A percentile compares a stretch with the other conserved stretches of the same genome.
These are phyloP conservation scores for Danionella dracula DNA, from an alignment of 2,797 vertebrate species.

Conservation along the genomic window DNA sequence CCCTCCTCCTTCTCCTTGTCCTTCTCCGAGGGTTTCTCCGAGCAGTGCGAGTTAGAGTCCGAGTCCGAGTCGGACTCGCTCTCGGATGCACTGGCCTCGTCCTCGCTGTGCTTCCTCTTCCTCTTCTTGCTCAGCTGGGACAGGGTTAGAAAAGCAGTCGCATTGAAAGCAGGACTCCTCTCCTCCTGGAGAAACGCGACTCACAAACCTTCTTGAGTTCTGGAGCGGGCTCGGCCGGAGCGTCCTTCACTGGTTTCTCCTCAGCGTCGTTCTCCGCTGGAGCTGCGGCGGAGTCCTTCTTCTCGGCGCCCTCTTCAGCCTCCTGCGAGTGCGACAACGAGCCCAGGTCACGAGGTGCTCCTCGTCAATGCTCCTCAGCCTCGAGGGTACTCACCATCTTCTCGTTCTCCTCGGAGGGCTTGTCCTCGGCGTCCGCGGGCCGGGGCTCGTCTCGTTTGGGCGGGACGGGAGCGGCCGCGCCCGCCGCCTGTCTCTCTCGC, in stretches of 20 bases:
- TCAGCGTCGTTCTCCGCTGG: slow-evolving; percentile 58
- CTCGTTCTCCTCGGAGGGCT: slow-evolving; percentile 68
- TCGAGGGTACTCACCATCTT: slow-evolving; percentile 67
- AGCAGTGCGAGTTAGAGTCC: slow-evolving; percentile 73
- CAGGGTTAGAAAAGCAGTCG: neutral
- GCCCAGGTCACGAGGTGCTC: too few relatives aligned
- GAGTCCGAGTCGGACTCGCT: slow-evolving; percentile 82
- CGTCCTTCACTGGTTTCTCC: slow-evolving; percentile 65
- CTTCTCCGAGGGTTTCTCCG: slow-evolving; percentile 69
- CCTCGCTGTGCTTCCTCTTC: slow-evolving; percentile 82
- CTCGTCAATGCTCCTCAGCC: too few relatives aligned
- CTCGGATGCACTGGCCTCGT: slow-evolving; percentile 78
- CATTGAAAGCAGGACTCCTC: neutral
- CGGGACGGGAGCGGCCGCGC: slow-evolving; percentile 57
- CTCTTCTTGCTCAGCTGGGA: slow-evolving; percentile 72
- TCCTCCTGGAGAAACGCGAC: neutral
- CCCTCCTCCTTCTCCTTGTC: slow-evolving; percentile 61
- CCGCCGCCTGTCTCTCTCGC: slow-evolving; percentile 56
- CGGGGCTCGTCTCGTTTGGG: slow-evolving; percentile 75
- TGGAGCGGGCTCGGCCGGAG: slow-evolving; percentile 52
- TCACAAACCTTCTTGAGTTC: slow-evolving; percentile 76
- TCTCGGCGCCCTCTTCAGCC: slow-evolving; percentile 56
- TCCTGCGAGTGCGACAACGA: slow-evolving; percentile 50
- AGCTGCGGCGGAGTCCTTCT: too few relatives aligned
- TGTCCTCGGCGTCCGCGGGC: slow-evolving; percentile 60